A percentile compares a stretch with the other conserved stretches of the same genome.
Evolutionary conservation across 2,888 invertebrate species (phyloP).

Genomic region (Drosophila emarginata): DNA sequence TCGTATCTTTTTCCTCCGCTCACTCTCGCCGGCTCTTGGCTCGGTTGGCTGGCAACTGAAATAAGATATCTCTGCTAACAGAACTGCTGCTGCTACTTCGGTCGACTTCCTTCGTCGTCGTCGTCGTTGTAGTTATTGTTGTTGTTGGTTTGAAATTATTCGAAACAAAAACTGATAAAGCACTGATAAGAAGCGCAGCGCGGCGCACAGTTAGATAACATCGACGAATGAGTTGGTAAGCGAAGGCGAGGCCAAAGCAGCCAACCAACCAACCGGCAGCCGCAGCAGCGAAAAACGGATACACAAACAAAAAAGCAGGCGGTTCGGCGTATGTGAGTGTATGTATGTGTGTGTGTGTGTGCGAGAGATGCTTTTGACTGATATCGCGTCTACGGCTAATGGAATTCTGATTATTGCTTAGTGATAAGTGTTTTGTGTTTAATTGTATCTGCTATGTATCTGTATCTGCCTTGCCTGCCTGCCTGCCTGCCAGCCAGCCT

Average conservation of each 20-base stretch:
- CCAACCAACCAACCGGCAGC: constrained; percentile 55
- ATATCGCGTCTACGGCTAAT: constrained; percentile 80
- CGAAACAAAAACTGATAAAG: constrained; percentile 81
- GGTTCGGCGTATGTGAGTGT: constrained; percentile 32
- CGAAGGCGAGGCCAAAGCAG: constrained; percentile 34
- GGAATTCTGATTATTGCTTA: constrained; percentile 82
- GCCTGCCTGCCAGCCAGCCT: constrained; percentile 33
- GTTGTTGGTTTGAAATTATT: constrained; percentile 69
- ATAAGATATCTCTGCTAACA: constrained; percentile 67
- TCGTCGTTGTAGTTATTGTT: constrained; percentile 21
- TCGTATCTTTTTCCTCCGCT: constrained; percentile 59
- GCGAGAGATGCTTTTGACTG: constrained; percentile 69
- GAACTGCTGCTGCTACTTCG: constrained; percentile 34
- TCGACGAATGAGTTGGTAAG: constrained; percentile 52
- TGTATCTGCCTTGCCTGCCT: constrained; percentile 73
- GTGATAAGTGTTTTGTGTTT: constrained; percentile 81
- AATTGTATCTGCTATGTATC: constrained; percentile 80
- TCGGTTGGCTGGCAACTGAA: constrained; percentile 67
- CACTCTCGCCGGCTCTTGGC: constrained; percentile 26
- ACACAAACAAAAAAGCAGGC: constrained; percentile 60
- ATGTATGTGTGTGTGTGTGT: constrained; percentile 50
- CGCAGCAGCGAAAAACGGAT: constrained; percentile 68
- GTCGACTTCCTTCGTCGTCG: constrained; percentile 59
- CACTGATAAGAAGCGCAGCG: constrained; percentile 80
- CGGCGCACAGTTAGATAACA: constrained; percentile 81